Evolutionary conservation across 1,140 invertebrate species (phyloP), one percentile per base, ranked within the genome.

Genomic region (Oryctes rhinoceros): DNA sequence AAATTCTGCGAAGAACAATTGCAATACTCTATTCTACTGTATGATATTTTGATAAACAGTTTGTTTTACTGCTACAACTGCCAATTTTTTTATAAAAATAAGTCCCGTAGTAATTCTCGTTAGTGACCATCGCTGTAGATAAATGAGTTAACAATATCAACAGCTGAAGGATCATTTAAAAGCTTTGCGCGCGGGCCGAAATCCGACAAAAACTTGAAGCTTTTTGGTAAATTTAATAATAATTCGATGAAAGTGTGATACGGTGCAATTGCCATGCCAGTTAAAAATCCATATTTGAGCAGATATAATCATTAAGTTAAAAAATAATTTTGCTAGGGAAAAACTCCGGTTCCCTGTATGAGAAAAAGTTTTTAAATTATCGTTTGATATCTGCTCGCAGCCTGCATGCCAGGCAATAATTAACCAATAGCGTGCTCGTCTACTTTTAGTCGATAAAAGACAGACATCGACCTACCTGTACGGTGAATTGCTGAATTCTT

Each of bases 381-480:
- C 78, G 81, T 79, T 82, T 81, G 48, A 78, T 82, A 81, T 76
- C 65, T 37, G 53, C 76, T 78, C 78, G 67, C 77, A 65, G 79
- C 78, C 81, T 76, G 79, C 84, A 82, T 83, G 83, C 83, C 79
- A 83, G 82, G 81, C 81, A 83, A 84, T 84, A 84, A 84, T 84
- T 84, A 84, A 79, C 83, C 82, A 82, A 84, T 84, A 79, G 83
- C 84, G 83, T 83, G 83, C 59, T 35, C 20, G 53, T n/a, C 48
- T 44, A 76, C 37, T 47, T 44, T 44, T 47, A 82, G 78, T 83
- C 83, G 80, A 83, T 84, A 81, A 81, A 79, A 81, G 75, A 48
- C 47, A 76, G 37, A 76, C 75, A 48, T 76, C 13, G 18, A 39
- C 11, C 15, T 13, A 20, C 75, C 75, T 76, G 37, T 39, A 7